Evolutionary conservation across 2,113 vertebrate genomes (phyloP).

Genomic region (Ariopsis seemanni): DNA sequence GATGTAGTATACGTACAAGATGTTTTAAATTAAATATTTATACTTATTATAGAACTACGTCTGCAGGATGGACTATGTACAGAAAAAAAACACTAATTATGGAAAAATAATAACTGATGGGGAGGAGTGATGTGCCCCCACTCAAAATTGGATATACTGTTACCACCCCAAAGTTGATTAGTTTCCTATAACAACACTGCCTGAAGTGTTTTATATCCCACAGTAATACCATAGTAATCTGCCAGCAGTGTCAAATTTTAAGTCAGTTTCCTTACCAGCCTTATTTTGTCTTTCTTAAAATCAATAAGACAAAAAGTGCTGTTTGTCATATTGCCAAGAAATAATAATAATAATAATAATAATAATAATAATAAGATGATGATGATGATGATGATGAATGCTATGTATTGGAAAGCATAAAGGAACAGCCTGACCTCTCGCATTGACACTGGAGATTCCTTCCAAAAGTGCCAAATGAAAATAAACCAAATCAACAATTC

Average conservation of each 20-base stretch:
- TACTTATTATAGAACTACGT: background rate
- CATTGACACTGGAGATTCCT: background rate
- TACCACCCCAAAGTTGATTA: background rate
- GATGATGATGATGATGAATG: no score
- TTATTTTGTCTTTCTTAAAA: background rate
- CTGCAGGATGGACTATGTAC: background rate
- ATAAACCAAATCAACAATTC: background rate
- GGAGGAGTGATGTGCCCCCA: no score
- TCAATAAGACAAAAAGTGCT: background rate
- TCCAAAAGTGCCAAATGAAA: background rate
- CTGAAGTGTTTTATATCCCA: background rate
- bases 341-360: background rate
- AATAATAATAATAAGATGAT: background rate
- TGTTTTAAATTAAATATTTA: no score
- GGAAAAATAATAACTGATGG: background rate
- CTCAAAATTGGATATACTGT: no score
- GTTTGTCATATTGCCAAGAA: background rate
- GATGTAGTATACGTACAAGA: no score
- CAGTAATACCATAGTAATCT: background rate
- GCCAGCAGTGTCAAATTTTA: background rate
- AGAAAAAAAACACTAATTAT: background rate
- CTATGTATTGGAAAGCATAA: background rate
- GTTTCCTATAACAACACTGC: background rate
- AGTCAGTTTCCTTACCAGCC: background rate
- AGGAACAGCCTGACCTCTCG: background rate